A percentile compares a stretch with the other conserved stretches of the same genome.
Conservation (phyloP, 2,888 invertebrate species). For the Thereva unica region DNA sequence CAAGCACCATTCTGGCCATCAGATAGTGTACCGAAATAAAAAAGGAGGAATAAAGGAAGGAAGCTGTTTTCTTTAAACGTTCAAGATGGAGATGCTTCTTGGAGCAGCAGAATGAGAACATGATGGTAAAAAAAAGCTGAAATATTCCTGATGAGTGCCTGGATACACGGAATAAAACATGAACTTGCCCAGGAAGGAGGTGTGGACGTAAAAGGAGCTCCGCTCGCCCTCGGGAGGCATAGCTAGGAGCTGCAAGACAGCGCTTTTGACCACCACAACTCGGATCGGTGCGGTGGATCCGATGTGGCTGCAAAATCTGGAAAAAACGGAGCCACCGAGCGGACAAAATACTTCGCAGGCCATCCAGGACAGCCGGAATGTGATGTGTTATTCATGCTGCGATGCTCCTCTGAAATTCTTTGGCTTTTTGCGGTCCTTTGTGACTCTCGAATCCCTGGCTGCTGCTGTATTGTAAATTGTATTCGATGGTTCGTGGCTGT, state of each 20-base stretch:
- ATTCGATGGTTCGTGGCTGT: conserved; percentile 20
- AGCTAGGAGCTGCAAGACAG: no score
- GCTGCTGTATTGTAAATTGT: conserved; percentile 10
- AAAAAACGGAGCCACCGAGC: conserved; percentile 24
- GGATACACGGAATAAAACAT: no score
- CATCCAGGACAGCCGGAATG: conserved; percentile 33
- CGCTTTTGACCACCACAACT: conserved; percentile 8
- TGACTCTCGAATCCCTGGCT: neutral
- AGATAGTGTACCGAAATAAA: neutral
- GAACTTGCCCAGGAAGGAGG: no score
- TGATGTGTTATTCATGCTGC: conserved; percentile 35
- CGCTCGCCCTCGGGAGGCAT: no score
- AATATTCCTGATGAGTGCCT: no score
- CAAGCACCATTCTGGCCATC: conserved; percentile 19
- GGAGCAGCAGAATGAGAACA: no score
- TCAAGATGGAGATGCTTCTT: no score
- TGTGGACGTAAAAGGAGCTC: no score
- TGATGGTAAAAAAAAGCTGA: no score
- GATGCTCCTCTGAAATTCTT: conserved; percentile 16
- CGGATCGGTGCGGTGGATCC: neutral
- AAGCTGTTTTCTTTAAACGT: no score
- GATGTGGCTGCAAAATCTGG: conserved; percentile 12
- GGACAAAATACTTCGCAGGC: conserved; percentile 33
- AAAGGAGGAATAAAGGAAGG: no score
- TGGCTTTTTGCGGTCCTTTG: conserved; percentile 16